These are phyloP conservation scores for Morelia viridis DNA, from an alignment of 2,797 vertebrate species.

Conservation along the genomic window DNA sequence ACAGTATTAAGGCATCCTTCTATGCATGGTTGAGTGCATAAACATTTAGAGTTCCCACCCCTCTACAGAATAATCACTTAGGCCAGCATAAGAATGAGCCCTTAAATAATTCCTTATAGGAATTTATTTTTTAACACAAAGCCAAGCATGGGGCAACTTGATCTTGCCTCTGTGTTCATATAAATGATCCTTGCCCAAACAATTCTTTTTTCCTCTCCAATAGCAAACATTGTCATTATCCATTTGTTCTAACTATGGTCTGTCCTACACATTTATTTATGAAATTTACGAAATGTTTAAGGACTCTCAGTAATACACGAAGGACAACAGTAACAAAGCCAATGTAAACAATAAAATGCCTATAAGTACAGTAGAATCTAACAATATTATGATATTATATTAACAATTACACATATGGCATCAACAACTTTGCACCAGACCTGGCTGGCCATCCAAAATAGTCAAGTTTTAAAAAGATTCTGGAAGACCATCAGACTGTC, in stretches of 20 bases:
- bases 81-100: background rate
- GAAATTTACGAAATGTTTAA: background rate
- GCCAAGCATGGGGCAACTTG: background rate
- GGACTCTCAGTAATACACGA: background rate
- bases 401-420: background rate
- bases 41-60: background rate
- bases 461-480: background rate
- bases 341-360: background rate
- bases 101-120: background rate
- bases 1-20: background rate
- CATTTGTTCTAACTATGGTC: background rate
- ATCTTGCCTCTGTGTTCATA: background rate
- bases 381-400: background rate
- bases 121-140: background rate
- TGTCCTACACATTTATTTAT: background rate
- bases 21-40: background rate
- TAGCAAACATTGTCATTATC: background rate
- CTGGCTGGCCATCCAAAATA: background rate
- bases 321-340: background rate
- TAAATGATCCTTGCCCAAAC: background rate
- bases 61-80: background rate
- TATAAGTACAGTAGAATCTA: background rate
- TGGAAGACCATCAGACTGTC: background rate
- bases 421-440: background rate
- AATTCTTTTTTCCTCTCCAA: no score